Conservation (phyloP, 2,113 vertebrate species). For the Heterochromis multidens region DNA sequence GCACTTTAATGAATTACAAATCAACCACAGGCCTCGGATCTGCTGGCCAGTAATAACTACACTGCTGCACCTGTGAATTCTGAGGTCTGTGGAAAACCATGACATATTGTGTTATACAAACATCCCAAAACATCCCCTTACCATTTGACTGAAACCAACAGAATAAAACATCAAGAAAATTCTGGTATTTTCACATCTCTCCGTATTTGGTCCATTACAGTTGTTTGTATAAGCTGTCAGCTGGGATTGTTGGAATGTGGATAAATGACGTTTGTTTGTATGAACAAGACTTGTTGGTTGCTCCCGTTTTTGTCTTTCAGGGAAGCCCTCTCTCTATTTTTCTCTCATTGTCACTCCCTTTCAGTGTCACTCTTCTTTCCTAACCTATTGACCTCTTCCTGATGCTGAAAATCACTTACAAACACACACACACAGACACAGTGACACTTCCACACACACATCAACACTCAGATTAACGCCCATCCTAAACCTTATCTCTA, state of each 20-base stretch:
- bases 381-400: conserved; percentile 40
- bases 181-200: neutral
- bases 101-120: neutral
- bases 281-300: neutral
- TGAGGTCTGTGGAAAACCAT: neutral
- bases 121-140: neutral
- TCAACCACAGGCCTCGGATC: conserved; percentile 51
- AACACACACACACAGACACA: neutral
- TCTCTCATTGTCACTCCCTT: conserved; percentile 13
- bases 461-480: conserved; percentile 42
- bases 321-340: conserved; percentile 20
- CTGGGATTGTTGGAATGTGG: neutral
- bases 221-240: conserved; percentile 4
- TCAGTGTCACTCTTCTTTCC: conserved; percentile 5
- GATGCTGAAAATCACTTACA: conserved; percentile 10
- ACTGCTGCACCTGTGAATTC: neutral
- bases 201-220: neutral
- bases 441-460: neutral
- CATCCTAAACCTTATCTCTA: conserved; percentile 67
- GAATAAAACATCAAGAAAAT: neutral
- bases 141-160: neutral
- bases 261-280: conserved; percentile 10
- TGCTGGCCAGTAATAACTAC: conserved; percentile 6
- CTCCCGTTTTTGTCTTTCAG: neutral
- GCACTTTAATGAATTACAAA: conserved; percentile 62